Conservation (phyloP, 2,797 vertebrate species). For the Chelon labrosus region DNA sequence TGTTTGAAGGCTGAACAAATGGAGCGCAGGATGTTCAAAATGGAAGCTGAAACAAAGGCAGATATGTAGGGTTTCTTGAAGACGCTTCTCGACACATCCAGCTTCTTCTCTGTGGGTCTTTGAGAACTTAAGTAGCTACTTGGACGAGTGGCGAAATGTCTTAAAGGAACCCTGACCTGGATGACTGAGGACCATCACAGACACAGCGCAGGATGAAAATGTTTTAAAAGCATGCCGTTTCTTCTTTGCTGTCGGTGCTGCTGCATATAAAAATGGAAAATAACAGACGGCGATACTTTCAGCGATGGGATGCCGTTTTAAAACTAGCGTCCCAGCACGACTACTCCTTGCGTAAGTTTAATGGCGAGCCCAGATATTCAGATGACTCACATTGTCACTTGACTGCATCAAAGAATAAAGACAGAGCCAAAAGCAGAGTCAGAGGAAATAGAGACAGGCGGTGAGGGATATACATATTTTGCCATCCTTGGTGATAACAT, state of each 20-base stretch:
- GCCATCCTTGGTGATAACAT: conserved; percentile 75
- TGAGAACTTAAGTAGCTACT: no score
- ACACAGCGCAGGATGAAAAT: no score
- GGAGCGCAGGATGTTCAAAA: conserved; percentile 4
- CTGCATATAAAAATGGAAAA: background rate
- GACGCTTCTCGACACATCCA: no score
- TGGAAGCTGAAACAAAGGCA: no score
- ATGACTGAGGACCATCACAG: no score
- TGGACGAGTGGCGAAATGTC: no score
- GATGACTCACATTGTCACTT: conserved; percentile 70
- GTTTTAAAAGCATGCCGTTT: no score
- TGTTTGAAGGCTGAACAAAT: conserved; percentile 33
- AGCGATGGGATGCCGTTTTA: conserved; percentile 11
- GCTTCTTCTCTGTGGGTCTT: no score
- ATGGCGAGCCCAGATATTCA: conserved; percentile 42
- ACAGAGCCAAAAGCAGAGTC: conserved; percentile 28
- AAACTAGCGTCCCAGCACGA: conserved; percentile 11
- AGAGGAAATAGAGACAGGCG: conserved; percentile 34
- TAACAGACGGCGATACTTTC: conserved; percentile 9
- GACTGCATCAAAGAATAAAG: conserved; percentile 57
- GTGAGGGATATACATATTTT: conserved; percentile 67
- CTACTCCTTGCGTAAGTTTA: conserved; percentile 40
- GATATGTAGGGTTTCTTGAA: no score
- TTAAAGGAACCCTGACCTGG: no score
- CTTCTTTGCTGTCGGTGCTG: background rate